Percentiles rank a stretch among this genome's conserved stretches.
These are phyloP conservation scores for Prionailurus bengalensis DNA, from an alignment of 2,113 vertebrate genomes.

Conservation along the genomic window DNA sequence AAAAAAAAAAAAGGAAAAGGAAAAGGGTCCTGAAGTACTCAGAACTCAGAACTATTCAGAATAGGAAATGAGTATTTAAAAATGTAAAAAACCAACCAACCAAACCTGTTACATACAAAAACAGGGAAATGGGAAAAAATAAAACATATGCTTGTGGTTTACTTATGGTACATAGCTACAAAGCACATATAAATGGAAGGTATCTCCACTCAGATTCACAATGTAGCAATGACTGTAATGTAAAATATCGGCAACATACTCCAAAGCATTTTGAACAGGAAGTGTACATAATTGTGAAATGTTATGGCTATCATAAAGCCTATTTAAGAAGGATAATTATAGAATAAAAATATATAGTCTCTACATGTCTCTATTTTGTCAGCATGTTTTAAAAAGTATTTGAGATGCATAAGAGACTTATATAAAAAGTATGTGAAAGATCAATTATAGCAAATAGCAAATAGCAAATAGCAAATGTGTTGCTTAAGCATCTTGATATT, in stretches of 20 bases:
- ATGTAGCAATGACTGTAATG: neutral
- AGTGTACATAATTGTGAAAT: neutral
- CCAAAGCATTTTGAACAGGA: neutral
- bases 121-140: neutral
- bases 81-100: neutral
- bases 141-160: neutral
- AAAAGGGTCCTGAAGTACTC: neutral
- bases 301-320: neutral
- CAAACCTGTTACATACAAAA: neutral
- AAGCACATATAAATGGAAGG: slow-evolving; percentile 22
- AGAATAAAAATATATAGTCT: neutral
- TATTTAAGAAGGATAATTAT: neutral
- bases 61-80: slow-evolving; percentile 36
- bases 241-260: neutral
- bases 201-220: neutral
- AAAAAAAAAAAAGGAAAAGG: neutral
- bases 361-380: neutral
- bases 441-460: neutral
- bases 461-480: neutral
- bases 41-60: neutral
- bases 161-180: neutral
- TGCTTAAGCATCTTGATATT: neutral
- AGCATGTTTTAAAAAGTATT: slow-evolving; percentile 12
- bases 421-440: neutral
- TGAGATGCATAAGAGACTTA: neutral